A percentile compares a stretch with the other conserved stretches of the same genome.
Conservation (phyloP, 2,797 vertebrate genomes). For the Zonotrichia albicollis region DNA sequence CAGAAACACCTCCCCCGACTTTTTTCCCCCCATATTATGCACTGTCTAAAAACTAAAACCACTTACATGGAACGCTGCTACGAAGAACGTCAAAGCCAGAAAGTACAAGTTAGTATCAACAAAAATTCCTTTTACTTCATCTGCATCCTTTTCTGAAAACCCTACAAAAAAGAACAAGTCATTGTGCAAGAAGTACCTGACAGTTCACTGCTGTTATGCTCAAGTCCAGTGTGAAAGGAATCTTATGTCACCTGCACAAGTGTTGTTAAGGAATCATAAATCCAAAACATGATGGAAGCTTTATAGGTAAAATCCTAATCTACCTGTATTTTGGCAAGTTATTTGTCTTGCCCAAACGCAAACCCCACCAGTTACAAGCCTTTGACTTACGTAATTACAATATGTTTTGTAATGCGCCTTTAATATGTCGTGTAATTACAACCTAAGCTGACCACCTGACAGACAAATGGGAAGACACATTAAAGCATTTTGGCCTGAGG, state of each 20-base stretch:
- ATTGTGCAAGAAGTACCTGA: neutral
- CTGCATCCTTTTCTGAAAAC: constrained; percentile 93
- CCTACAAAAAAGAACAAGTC: constrained; percentile 73
- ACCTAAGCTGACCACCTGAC: neutral
- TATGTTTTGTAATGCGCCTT: neutral
- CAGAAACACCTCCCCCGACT: rapidly evolving
- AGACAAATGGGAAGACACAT: neutral
- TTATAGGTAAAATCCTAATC: neutral
- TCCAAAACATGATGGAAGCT: neutral
- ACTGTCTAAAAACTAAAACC: neutral
- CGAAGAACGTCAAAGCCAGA: constrained; percentile 88
- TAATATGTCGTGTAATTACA: neutral
- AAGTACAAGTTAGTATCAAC: constrained; percentile 92
- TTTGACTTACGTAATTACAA: neutral
- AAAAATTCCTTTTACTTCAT: constrained; percentile 95
- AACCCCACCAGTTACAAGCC: neutral
- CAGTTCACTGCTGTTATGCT: neutral
- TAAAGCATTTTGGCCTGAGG: neutral
- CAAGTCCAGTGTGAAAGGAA: neutral
- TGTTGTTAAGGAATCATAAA: neutral
- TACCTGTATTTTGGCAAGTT: neutral
- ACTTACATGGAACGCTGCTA: constrained; percentile 94
- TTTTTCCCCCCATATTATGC: no score
- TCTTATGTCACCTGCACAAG: neutral
- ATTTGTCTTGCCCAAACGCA: neutral